These are phyloP conservation scores for Sakesphorus luctuosus DNA, from an alignment of 2,113 vertebrate species.

Conservation along the genomic window DNA sequence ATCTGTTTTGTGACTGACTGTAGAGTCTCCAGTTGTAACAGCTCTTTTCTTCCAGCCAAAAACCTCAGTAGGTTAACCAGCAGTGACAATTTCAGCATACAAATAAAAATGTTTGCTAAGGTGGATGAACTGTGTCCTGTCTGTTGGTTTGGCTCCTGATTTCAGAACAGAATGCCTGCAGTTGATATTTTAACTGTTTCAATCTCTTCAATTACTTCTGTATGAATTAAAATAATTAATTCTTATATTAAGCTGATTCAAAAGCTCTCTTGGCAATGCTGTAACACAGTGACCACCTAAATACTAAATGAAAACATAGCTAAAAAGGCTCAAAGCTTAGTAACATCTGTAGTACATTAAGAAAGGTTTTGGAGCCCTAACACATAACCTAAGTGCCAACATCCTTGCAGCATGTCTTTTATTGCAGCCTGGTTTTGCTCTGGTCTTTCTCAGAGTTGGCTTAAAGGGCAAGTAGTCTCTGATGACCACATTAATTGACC, in stretches of 20 bases:
- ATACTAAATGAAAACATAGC: conserved; percentile 36
- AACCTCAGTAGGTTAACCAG: not conserved
- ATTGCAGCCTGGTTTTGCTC: conserved; percentile 26
- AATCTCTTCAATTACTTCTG: not conserved
- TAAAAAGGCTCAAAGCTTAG: conserved; percentile 7
- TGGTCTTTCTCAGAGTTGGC: conserved; percentile 48
- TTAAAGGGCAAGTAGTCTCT: conserved; percentile 16
- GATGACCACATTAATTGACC: not conserved
- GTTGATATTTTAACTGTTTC: not conserved
- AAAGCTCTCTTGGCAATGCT: not conserved
- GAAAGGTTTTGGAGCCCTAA: conserved; percentile 24
- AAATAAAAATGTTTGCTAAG: not conserved
- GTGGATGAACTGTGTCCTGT: not conserved
- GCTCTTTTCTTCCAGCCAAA: not conserved
- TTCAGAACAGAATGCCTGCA: not conserved
- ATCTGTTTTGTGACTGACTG: not conserved
- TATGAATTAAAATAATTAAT: not conserved
- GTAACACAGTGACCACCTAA: not conserved
- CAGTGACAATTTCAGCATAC: not conserved
- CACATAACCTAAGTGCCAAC: not conserved
- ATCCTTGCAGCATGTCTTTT: conserved; percentile 24
- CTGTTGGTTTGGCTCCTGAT: not conserved
- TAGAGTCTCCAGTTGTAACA: not conserved
- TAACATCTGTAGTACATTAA: conserved; percentile 63
- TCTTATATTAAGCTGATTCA: not conserved